Base-by-base conservation (phyloP, 2,888 invertebrate genomes). In the Gandaritis pyraliata region DNA sequence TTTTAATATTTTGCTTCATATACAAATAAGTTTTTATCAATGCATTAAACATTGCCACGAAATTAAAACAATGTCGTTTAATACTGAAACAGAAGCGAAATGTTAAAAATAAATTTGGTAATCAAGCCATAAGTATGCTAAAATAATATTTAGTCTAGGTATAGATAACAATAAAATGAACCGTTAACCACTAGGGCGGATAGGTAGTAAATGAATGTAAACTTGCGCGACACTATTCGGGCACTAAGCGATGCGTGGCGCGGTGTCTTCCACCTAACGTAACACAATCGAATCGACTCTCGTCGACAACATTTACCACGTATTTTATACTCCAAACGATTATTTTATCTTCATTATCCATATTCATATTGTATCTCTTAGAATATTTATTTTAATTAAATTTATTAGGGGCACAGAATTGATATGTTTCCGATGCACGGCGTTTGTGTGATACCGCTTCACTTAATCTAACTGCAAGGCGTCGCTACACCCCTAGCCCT, bases 401-500 rank as follows among this genome's bases (percentile, higher is more conserved):
- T 88, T 91, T 91, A 94, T 94, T 94, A 94, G 95, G 95, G 95
- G 95, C 95, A 95, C 95, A 94, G 94, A 94, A 94, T 94, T 95
- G 95, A 95, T 95, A 95, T 95, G 95, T 95, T 95, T 95, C 89
- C 94, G 94, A 94, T 94, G 94, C 82, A 93, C 94, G 94, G 94
- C 93, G 94, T 94, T 94, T 94, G 94, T 93, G 93, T 93, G 87
- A 83, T 92, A 91, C 91, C 92, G 91, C 83, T 88, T 90, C 85
- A 87, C 91, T 92, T 91, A 91, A 87, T 83, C 92, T 92, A 92
- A 87, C 83, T 88, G 88, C 90, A 90, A 90, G 91, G 91, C 90
- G 90, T 83, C 78, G 83, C 88, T 90, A 88, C 87, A 86, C 88
- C 89, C 86, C 89, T 86, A 87, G 30, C 89, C 86, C 89, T 86